Evolutionary conservation across 2,113 vertebrate genomes (phyloP).

Genomic region (Corythornis vintsioides): DNA sequence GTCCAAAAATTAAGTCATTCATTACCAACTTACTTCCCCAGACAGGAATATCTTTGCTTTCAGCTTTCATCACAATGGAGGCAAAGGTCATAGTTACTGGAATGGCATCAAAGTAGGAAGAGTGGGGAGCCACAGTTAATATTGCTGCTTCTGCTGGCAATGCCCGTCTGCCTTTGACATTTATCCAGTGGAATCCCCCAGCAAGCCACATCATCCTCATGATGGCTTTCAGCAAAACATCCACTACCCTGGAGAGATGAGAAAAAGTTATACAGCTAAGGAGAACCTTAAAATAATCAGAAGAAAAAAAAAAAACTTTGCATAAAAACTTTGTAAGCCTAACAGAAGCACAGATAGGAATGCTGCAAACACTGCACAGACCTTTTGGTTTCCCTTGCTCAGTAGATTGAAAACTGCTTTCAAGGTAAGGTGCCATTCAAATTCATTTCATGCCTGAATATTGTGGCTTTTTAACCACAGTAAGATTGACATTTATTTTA

Average conservation of each 20-base stretch:
- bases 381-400: not conserved
- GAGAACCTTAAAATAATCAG: not conserved
- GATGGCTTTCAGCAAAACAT: conserved; percentile 83
- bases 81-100: conserved; percentile 95
- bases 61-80: conserved; percentile 93
- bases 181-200: conserved; percentile 92
- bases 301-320: not conserved
- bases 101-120: conserved; percentile 95
- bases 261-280: not conserved
- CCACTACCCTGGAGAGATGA: conserved; percentile 80
- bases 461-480: not conserved
- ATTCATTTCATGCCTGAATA: not conserved
- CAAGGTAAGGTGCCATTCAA: not conserved
- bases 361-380: not conserved
- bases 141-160: conserved; percentile 86
- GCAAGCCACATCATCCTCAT: conserved; percentile 98
- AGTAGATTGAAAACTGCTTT: not conserved
- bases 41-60: conserved; percentile 92
- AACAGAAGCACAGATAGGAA: not conserved
- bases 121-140: conserved; percentile 91
- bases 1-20: not conserved
- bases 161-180: conserved; percentile 86
- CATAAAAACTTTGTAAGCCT: not conserved
- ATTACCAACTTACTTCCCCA: conserved; percentile 92
- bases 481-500: not conserved